These are phyloP conservation scores for Frankliniella fusca DNA, from an alignment of 2,888 invertebrate genomes.

Conservation along the genomic window DNA sequence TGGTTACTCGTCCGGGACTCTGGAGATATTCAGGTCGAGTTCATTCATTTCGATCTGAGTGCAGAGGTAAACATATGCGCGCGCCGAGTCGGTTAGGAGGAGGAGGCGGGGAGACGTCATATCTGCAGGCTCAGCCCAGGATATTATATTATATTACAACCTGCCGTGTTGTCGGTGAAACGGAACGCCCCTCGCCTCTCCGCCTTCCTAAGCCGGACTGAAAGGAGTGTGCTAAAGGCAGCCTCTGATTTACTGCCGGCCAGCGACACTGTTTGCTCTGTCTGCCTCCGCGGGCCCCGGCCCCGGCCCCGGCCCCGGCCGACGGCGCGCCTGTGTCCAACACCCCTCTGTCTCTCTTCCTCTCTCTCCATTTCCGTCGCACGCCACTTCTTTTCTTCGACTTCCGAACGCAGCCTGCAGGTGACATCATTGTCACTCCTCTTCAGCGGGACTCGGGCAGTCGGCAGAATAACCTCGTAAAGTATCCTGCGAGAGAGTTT, in stretches of 20 bases:
- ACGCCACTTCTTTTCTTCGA: no score
- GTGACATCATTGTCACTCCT: constrained; percentile 12
- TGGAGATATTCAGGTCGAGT: no score
- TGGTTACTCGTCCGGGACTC: no score
- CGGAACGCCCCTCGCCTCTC: not conserved
- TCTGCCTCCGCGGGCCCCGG: not conserved
- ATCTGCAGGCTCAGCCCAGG: not conserved
- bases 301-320: not conserved
- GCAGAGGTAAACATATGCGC: no score
- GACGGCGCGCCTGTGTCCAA: not conserved
- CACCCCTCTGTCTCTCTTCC: no score
- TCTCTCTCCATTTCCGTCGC: no score
- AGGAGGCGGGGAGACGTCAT: not conserved
- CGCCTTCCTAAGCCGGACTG: not conserved
- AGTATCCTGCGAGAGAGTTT: not conserved
- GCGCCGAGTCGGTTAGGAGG: not conserved
- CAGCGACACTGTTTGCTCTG: not conserved
- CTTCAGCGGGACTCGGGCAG: not conserved
- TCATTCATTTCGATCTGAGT: no score
- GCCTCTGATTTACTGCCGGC: constrained; percentile 3
- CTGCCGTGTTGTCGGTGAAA: not conserved
- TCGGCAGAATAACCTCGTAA: not conserved
- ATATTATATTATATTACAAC: no score
- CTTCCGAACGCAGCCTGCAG: not conserved
- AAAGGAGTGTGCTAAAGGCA: not conserved